Conservation (phyloP, 2,888 invertebrate genomes). For the Sisyra nigra region DNA sequence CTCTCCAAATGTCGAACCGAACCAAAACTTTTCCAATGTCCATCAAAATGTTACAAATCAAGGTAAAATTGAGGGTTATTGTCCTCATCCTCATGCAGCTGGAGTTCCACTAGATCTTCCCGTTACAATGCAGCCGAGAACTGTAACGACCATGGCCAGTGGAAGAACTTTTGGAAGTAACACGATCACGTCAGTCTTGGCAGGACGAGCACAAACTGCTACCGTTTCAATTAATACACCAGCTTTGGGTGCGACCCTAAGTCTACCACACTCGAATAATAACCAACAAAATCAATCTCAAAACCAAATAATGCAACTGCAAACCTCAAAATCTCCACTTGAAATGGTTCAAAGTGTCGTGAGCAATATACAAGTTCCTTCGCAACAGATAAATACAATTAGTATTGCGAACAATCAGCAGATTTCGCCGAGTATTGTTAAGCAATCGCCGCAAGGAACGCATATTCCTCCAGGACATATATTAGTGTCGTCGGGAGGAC, state of each 20-base stretch:
- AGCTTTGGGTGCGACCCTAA: conserved; percentile 26
- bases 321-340: conserved; percentile 42
- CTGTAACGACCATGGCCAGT: conserved; percentile 49
- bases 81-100: conserved; percentile 23
- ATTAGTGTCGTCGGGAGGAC: conserved; percentile 59
- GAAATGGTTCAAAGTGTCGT: conserved; percentile 68
- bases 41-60: neutral
- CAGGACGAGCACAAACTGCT: conserved; percentile 58
- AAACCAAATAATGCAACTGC: conserved; percentile 24
- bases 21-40: no score
- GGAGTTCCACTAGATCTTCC: conserved; percentile 13
- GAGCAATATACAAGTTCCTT: conserved; percentile 45
- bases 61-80: conserved; percentile 20
- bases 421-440: conserved; percentile 26
- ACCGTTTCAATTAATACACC: conserved; percentile 58
- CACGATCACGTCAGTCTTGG: conserved; percentile 65
- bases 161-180: conserved; percentile 63
- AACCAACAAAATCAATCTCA: conserved; percentile 24
- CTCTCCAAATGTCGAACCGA: no score
- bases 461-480: conserved; percentile 44
- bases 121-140: conserved; percentile 21
- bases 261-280: conserved; percentile 17
- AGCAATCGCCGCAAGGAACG: conserved; percentile 30
- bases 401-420: conserved; percentile 22
- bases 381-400: conserved; percentile 19